phyloP scores from a whole-genome alignment of 2,888 invertebrate species.

The Leptopilina drosophilae region DNA sequence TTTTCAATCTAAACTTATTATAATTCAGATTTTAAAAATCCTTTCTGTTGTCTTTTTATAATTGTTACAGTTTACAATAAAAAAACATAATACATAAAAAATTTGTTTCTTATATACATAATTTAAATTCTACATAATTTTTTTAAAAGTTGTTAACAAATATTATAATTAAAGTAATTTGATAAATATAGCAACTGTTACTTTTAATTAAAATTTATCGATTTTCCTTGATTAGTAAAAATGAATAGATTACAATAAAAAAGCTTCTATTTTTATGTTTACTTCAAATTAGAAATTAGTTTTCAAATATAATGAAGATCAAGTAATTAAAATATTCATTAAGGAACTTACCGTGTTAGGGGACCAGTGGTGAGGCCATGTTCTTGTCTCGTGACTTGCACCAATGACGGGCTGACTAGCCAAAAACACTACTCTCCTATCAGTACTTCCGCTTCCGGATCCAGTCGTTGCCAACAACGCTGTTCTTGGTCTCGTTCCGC shows the following conservation, averaged over 20 bases:
- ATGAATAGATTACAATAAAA: too few species aligned
- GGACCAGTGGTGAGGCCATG: conserved; percentile 76
- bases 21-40: background rate
- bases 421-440: conserved; percentile 74
- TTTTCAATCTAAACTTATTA: background rate
- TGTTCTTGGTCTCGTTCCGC: conserved; percentile 72
- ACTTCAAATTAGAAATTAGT: too few species aligned
- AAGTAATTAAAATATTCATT: conserved; percentile 17
- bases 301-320: background rate
- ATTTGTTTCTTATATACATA: too few species aligned
- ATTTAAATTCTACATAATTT: too few species aligned
- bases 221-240: too few species aligned
- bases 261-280: too few species aligned
- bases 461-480: conserved; percentile 71
- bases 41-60: background rate
- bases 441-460: conserved; percentile 70
- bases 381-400: conserved; percentile 70
- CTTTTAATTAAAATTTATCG: too few species aligned
- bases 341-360: conserved; percentile 71
- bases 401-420: conserved; percentile 68
- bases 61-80: background rate
- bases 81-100: background rate
- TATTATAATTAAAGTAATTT: too few species aligned
- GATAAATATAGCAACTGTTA: too few species aligned
- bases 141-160: too few species aligned